Conservation (phyloP, 2,113 vertebrate genomes). For the Erythrocercus mccallii region DNA sequence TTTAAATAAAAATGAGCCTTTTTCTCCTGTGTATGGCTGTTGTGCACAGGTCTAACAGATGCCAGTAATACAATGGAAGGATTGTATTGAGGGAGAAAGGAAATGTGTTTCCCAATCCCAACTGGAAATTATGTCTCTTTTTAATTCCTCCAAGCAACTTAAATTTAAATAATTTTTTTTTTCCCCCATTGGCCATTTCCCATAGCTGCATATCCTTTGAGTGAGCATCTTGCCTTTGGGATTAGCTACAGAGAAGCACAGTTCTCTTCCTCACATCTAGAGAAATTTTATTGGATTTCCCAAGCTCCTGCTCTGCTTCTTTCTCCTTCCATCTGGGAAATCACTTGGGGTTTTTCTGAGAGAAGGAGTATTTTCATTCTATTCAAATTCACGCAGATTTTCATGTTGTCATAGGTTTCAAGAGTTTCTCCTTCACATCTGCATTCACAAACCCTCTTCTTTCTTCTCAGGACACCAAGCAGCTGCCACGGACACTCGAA, state of each 20-base stretch:
- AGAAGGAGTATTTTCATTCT: not conserved
- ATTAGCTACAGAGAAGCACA: not conserved
- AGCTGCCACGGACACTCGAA: not conserved
- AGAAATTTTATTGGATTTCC: not conserved
- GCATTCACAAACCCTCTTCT: accelerated
- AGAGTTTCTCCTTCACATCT: not conserved
- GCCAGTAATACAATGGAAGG: constrained; percentile 38
- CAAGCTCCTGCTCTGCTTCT: not conserved
- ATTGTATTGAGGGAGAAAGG: constrained; percentile 34
- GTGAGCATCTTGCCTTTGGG: not conserved
- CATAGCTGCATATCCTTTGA: not conserved
- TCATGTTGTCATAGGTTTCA: not conserved
- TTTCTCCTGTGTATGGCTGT: constrained; percentile 5
- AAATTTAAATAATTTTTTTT: not conserved
- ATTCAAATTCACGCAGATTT: not conserved
- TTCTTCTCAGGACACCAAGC: not conserved
- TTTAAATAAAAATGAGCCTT: not conserved
- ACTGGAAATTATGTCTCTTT: constrained; percentile 40
- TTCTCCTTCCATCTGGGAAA: not conserved
- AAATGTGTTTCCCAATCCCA: constrained; percentile 57
- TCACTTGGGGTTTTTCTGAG: not conserved
- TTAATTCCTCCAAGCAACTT: constrained; percentile 49
- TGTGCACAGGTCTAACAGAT: constrained; percentile 13
- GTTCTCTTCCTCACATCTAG: not conserved
- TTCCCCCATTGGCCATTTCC: not conserved